phyloP scores from a whole-genome alignment of 2,797 vertebrate genomes.

The Melopsittacus undulatus region DNA sequence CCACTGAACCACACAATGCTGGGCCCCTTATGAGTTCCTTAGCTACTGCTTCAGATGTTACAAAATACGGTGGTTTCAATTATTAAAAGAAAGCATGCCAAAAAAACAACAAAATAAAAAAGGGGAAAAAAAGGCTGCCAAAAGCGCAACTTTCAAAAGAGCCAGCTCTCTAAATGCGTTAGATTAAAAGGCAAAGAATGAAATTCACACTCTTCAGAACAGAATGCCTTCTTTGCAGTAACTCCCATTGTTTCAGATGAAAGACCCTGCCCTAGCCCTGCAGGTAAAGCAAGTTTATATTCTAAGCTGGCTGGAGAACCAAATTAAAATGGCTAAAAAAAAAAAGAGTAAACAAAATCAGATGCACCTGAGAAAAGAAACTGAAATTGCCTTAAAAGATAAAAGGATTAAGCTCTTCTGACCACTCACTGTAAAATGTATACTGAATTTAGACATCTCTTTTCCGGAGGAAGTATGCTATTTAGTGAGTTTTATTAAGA shows the following conservation, averaged over 20 bases:
- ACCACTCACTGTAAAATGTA: background rate
- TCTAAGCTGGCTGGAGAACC: background rate
- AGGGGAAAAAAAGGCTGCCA: background rate
- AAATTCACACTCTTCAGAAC: background rate
- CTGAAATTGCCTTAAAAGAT: conserved; percentile 22
- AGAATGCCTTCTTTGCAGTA: background rate
- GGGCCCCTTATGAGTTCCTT: background rate
- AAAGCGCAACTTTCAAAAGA: conserved; percentile 10
- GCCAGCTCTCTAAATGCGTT: background rate
- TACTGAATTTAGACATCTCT: conserved; percentile 28
- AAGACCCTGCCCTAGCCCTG: background rate
- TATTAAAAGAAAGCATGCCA: background rate
- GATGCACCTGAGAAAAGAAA: conserved; percentile 26
- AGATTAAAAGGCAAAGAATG: background rate
- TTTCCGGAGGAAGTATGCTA: conserved; percentile 24
- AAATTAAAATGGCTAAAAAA: conserved; percentile 6
- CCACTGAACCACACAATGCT: background rate
- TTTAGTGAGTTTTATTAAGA: conserved; percentile 56
- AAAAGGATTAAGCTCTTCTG: conserved; percentile 20
- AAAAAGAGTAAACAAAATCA: background rate
- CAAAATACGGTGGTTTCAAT: background rate
- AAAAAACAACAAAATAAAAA: background rate
- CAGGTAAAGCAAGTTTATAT: background rate
- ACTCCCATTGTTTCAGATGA: background rate
- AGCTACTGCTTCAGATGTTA: background rate